phyloP scores from a whole-genome alignment of 2,888 invertebrate species.

The Salpingus planirostris region DNA sequence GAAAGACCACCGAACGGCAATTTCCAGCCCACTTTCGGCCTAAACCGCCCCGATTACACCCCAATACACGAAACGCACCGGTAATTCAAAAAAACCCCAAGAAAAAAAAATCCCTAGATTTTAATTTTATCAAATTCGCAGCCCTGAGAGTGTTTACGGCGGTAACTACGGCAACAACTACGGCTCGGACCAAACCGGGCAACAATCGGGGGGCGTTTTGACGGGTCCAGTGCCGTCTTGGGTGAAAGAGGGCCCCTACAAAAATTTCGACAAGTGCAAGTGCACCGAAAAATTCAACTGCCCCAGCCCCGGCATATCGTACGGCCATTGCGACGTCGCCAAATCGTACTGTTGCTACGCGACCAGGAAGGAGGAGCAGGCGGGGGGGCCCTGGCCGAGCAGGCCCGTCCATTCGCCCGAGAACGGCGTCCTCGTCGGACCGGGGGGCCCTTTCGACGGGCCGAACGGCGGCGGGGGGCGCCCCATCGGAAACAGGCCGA shows the following conservation, averaged over 20 bases:
- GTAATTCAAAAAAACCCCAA: too few relatives aligned
- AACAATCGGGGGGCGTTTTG: conserved; percentile 23
- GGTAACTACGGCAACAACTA: conserved; percentile 16
- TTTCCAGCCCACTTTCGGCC: too few relatives aligned
- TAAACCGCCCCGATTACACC: too few relatives aligned
- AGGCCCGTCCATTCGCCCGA: conserved; percentile 35
- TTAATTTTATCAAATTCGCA: too few relatives aligned
- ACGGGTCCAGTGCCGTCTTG: conserved; percentile 42
- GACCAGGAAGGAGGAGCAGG: conserved; percentile 21
- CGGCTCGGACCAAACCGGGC: conserved; percentile 18
- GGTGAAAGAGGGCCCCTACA: conserved; percentile 34
- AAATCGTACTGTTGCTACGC: conserved; percentile 58
- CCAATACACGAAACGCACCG: too few relatives aligned
- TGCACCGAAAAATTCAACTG: conserved; percentile 50
- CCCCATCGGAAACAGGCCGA: conserved; percentile 9
- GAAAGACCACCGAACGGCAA: too few relatives aligned
- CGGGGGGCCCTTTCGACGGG: conserved; percentile 34
- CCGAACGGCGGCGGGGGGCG: conserved; percentile 43
- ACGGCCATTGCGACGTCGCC: conserved; percentile 53
- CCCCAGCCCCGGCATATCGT: conserved; percentile 45
- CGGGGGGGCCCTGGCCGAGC: conserved; percentile 32
- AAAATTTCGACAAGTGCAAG: conserved; percentile 42
- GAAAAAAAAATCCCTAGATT: too few relatives aligned
- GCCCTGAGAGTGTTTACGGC: conserved; percentile 26
- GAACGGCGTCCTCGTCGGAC: conserved; percentile 43